Percentiles rank a stretch among this genome's conserved stretches.
Evolutionary conservation across 2,888 invertebrate species (phyloP).

Genomic region (Heteropelma amictum): DNA sequence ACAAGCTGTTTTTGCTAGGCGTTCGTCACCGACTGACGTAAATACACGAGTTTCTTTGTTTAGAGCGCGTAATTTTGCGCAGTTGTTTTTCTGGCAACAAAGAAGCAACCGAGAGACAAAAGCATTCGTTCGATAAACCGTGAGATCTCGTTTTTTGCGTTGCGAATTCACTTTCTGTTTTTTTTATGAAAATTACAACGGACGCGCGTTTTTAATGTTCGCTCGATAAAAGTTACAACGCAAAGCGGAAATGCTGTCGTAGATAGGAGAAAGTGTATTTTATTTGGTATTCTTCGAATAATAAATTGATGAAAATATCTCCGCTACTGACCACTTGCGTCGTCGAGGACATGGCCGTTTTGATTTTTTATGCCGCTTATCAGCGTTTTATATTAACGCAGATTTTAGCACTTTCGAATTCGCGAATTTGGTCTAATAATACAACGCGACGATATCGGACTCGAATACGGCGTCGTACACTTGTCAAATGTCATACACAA

Average conservation of each 20-base stretch:
- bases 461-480: constrained; percentile 45
- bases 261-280: neutral
- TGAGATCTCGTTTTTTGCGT: no score
- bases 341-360: constrained; percentile 56
- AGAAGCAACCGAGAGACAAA: no score
- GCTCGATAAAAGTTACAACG: neutral
- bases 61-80: constrained; percentile 11
- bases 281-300: neutral
- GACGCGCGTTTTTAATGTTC: neutral
- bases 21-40: neutral
- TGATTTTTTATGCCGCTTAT: neutral
- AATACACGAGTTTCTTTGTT: constrained; percentile 13
- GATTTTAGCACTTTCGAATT: constrained; percentile 32
- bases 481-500: constrained; percentile 34
- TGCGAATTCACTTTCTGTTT: no score
- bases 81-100: neutral
- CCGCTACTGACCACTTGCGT: constrained; percentile 52
- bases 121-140: no score
- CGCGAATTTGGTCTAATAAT: constrained; percentile 27
- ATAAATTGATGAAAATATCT: constrained; percentile 5
- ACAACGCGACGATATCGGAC: neutral
- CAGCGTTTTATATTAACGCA: neutral
- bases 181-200: no score
- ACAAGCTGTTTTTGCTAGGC: neutral
- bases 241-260: no score